phyloP scores from a whole-genome alignment of 1,140 invertebrate species.

The Steinernema feltiae region DNA sequence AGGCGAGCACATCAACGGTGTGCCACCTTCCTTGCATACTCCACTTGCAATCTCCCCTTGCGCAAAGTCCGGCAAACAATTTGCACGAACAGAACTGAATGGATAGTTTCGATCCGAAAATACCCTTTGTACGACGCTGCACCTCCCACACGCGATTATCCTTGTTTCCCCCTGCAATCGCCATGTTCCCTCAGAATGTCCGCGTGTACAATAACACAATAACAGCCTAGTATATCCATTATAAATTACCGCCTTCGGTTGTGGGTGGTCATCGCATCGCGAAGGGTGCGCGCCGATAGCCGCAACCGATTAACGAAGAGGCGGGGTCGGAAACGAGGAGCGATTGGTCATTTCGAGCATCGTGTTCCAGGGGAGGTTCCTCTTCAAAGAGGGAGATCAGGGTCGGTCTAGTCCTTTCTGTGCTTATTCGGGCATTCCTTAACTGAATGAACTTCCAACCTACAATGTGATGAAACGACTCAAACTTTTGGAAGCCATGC shows the following conservation, averaged over 20 bases:
- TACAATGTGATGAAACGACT: not conserved
- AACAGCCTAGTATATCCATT: not conserved
- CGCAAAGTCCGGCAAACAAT: not conserved
- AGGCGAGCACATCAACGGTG: too few relatives aligned
- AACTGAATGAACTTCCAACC: not conserved
- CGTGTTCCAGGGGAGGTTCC: conserved; percentile 7
- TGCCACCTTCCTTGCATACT: too few relatives aligned
- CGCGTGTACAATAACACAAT: not conserved
- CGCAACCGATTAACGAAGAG: conserved; percentile 11
- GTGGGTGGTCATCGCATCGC: not conserved
- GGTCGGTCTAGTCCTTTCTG: not conserved
- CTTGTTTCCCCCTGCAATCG: not conserved
- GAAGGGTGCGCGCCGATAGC: conserved; percentile 8
- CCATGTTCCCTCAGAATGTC: not conserved
- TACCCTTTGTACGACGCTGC: not conserved
- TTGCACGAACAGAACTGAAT: conserved; percentile 2
- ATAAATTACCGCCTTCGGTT: not conserved
- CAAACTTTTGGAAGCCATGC: not conserved
- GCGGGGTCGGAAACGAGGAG: conserved; percentile 7
- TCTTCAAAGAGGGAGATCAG: conserved; percentile 1
- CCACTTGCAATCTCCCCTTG: not conserved
- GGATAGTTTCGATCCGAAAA: not conserved
- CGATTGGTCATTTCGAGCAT: conserved; percentile 13
- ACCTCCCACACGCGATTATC: conserved; percentile 1
- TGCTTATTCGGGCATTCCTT: not conserved